A percentile compares a stretch with the other conserved stretches of the same genome.
phyloP scores from a whole-genome alignment of 1,140 invertebrate species.

The Drosophila insularis region DNA sequence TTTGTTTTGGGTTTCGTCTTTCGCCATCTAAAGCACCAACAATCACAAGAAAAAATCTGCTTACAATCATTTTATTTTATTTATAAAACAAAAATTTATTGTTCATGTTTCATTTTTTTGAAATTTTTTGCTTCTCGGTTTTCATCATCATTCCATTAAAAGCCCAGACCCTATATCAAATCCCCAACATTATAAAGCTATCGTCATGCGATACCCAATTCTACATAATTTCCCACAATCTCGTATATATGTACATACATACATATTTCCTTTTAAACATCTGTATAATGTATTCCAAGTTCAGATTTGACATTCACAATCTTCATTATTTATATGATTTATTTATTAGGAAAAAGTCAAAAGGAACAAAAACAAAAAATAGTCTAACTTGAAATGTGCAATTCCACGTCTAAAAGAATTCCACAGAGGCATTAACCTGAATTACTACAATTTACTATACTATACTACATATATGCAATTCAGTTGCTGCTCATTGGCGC shows the following conservation, averaged over 20 bases:
- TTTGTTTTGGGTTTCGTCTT: conserved; percentile 23
- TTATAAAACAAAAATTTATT: too few relatives aligned
- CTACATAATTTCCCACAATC: conserved; percentile 2
- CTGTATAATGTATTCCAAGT: neutral
- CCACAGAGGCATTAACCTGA: neutral
- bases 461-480: neutral
- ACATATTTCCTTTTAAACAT: neutral
- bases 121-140: neutral
- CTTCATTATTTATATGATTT: neutral
- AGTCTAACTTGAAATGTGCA: neutral
- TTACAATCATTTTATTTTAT: neutral
- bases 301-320: neutral
- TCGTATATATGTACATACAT: neutral
- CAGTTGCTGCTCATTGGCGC: neutral
- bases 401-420: neutral
- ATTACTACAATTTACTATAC: neutral
- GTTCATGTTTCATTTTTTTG: neutral
- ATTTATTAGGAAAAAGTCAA: neutral
- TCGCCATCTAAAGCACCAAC: neutral
- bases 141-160: neutral
- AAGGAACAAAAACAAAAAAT: neutral
- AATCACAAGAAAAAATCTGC: neutral
- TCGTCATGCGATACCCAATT: too few relatives aligned
- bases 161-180: neutral
- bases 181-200: too few relatives aligned